These are phyloP conservation scores for Drosophila melanosoma DNA, from an alignment of 2,888 invertebrate genomes.

Conservation along the genomic window DNA sequence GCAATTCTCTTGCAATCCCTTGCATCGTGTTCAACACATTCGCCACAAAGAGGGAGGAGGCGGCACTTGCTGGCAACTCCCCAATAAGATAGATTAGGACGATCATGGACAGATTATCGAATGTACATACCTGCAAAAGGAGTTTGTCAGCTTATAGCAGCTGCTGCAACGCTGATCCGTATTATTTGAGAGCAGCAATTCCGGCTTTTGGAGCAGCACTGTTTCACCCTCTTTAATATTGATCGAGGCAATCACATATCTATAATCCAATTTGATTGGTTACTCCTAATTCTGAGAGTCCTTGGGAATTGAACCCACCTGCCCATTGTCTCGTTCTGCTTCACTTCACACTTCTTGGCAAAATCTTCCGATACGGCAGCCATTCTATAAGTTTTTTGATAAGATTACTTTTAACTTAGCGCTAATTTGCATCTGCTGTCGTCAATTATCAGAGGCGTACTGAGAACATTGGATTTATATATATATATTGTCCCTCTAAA, in stretches of 20 bases:
- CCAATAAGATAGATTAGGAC: not conserved
- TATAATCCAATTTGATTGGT: constrained; percentile 3
- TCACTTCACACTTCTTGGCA: constrained; percentile 76
- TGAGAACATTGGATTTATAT: constrained; percentile 22
- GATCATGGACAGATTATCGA: not conserved
- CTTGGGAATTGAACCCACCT: constrained; percentile 62
- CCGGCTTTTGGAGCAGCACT: constrained; percentile 86
- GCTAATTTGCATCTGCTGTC: constrained; percentile 47
- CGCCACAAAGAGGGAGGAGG: constrained; percentile 86
- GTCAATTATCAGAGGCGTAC: constrained; percentile 50
- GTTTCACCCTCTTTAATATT: constrained; percentile 87
- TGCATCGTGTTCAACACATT: constrained; percentile 85
- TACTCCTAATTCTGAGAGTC: not conserved
- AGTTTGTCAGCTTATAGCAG: constrained; percentile 84
- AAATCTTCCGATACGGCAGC: constrained; percentile 74
- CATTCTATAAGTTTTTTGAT: constrained; percentile 37
- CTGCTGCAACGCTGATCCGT: constrained; percentile 85
- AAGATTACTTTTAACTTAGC: constrained; percentile 31
- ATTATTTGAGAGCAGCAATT: constrained; percentile 86
- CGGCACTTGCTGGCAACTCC: constrained; percentile 85
- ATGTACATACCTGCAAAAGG: constrained; percentile 78
- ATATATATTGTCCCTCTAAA: constrained; percentile 16
- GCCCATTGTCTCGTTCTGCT: constrained; percentile 75
- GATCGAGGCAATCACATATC: constrained; percentile 85
- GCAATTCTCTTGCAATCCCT: constrained; percentile 86